phyloP scores from a whole-genome alignment of 2,797 vertebrate genomes.

The Thalassophryne amazonica region DNA sequence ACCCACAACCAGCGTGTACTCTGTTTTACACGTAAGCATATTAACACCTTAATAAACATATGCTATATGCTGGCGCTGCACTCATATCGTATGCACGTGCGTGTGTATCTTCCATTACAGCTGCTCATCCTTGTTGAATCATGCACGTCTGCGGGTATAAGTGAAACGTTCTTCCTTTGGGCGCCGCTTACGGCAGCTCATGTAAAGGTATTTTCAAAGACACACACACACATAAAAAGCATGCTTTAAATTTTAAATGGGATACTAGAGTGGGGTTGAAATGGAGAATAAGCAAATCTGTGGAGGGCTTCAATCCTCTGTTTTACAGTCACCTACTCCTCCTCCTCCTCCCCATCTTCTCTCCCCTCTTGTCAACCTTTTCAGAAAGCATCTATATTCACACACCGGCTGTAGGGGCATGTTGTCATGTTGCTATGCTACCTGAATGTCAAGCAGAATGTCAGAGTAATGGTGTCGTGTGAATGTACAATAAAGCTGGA shows the following conservation, averaged over 20 bases:
- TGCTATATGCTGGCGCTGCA: conserved; percentile 1
- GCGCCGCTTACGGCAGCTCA: conserved; percentile 60
- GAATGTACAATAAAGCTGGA: conserved; percentile 51
- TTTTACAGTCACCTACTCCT: background rate
- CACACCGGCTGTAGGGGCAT: conserved; percentile 71
- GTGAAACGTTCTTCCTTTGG: conserved; percentile 29
- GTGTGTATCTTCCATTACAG: conserved; percentile 33
- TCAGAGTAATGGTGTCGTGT: conserved; percentile 65
- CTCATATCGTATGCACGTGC: background rate
- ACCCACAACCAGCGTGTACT: conserved; percentile 36
- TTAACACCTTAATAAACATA: background rate
- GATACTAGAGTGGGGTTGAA: conserved; percentile 57
- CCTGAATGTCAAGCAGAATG: conserved; percentile 80
- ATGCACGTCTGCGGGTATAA: conserved; percentile 36
- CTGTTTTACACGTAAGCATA: no score
- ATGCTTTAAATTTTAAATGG: conserved; percentile 76
- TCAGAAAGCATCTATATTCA: conserved; percentile 76
- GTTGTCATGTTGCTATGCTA: conserved; percentile 82
- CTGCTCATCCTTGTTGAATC: conserved; percentile 61
- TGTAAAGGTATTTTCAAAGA: conserved; percentile 74
- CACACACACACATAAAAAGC: conserved; percentile 58
- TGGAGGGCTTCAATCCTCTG: conserved; percentile 35
- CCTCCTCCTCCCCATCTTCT: conserved; percentile 1
- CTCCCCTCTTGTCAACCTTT: conserved; percentile 76
- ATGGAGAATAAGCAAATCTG: conserved; percentile 62